Percentiles rank a stretch among this genome's conserved stretches.
These are phyloP conservation scores for Caiman crocodilus DNA, from an alignment of 2,797 vertebrate genomes.

Conservation along the genomic window DNA sequence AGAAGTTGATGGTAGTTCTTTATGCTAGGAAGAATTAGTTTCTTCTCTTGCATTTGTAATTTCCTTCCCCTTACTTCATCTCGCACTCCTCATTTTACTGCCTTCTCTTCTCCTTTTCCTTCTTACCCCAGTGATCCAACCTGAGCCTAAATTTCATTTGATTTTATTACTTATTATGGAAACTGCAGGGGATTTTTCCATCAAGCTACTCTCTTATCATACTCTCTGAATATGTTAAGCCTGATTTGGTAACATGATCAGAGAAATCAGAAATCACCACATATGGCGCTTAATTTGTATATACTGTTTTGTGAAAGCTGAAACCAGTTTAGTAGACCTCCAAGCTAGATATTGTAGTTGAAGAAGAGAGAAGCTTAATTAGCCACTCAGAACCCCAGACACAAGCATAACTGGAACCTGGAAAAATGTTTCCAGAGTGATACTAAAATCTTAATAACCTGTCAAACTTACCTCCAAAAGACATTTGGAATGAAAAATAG, in stretches of 20 bases:
- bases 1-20: neutral
- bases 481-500: conserved; percentile 67
- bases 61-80: neutral
- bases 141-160: neutral
- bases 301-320: neutral
- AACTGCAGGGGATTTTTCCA: neutral
- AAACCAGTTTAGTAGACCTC: neutral
- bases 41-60: neutral
- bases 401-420: conserved; percentile 21
- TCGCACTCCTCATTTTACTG: neutral
- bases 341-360: neutral
- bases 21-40: neutral
- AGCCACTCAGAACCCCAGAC: conserved; percentile 29
- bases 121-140: neutral
- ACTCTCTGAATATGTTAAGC: too few species aligned
- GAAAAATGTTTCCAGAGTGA: conserved; percentile 73
- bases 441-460: conserved; percentile 77
- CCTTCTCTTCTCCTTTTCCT: neutral
- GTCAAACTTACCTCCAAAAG: conserved; percentile 50
- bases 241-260: neutral
- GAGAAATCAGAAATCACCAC: neutral
- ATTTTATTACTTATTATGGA: neutral
- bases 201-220: neutral
- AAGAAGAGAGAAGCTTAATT: neutral
- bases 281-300: neutral